Evolutionary conservation across 2,797 vertebrate genomes (phyloP).

Genomic region (Neosalanx taihuensis): DNA sequence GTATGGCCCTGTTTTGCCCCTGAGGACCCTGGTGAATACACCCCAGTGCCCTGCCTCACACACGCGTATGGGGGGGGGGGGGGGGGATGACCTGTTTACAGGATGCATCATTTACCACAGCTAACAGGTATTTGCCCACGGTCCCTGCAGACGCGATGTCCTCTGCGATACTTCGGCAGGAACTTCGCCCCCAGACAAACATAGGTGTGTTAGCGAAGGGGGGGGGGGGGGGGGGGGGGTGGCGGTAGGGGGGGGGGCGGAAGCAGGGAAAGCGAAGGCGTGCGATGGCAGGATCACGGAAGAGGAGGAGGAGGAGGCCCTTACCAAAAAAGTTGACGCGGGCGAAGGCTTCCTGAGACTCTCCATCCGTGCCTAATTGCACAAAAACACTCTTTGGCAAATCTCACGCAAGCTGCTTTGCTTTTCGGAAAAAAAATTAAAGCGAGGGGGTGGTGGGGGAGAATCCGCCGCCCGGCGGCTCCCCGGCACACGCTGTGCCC

Average conservation of each 20-base stretch:
- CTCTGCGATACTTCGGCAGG: too few relatives aligned
- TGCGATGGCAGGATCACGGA: neutral
- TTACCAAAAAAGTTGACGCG: constrained; percentile 16
- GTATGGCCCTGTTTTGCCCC: constrained; percentile 69
- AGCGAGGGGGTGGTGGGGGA: constrained; percentile 21
- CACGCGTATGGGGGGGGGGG: constrained; percentile 67
- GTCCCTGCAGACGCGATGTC: neutral
- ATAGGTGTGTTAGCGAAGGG: neutral
- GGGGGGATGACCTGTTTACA: too few relatives aligned
- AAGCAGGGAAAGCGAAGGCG: neutral
- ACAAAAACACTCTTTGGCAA: constrained; percentile 43
- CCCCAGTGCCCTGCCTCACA: constrained; percentile 67
- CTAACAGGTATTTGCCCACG: too few relatives aligned
- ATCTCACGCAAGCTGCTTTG: constrained; percentile 38
- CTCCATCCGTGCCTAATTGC: constrained; percentile 23
- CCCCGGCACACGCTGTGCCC: constrained; percentile 41
- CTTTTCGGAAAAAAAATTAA: constrained; percentile 45
- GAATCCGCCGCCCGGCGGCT: constrained; percentile 26
- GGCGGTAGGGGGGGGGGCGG: neutral
- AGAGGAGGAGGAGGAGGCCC: neutral
- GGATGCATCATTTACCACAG: too few relatives aligned
- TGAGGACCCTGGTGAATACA: constrained; percentile 72
- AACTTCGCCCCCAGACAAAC: neutral
- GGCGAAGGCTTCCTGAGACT: constrained; percentile 21
- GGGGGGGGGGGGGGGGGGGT: too few relatives aligned